phyloP scores from a whole-genome alignment of 2,797 vertebrate genomes.

The Merluccius polli region DNA sequence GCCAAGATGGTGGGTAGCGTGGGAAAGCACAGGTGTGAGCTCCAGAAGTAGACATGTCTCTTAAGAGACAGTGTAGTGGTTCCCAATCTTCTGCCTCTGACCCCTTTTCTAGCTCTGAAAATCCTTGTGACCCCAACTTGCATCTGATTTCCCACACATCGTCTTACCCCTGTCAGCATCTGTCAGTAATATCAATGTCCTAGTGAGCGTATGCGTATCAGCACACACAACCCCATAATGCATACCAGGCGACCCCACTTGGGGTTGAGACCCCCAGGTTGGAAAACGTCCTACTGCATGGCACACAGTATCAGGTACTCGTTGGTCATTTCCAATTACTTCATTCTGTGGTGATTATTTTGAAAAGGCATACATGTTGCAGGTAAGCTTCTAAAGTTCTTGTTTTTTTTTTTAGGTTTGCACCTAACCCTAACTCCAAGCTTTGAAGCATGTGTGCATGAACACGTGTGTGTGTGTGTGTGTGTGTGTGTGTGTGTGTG shows the following conservation, averaged over 20 bases:
- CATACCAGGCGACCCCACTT: no score
- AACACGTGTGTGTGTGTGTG: not conserved
- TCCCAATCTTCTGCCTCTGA: not conserved
- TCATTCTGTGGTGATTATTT: not conserved
- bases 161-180: not conserved
- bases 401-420: not conserved
- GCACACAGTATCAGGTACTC: no score
- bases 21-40: not conserved
- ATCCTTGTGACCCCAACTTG: not conserved
- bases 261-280: not conserved
- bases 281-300: not conserved
- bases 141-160: not conserved
- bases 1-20: not conserved
- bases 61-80: not conserved
- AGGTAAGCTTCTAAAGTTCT: not conserved
- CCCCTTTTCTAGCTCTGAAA: not conserved
- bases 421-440: not conserved
- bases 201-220: not conserved
- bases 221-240: not conserved
- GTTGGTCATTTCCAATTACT: not conserved
- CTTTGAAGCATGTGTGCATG: not conserved
- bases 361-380: not conserved
- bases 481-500: constrained; percentile 2
- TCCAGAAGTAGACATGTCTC: not conserved
- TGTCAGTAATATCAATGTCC: not conserved